A percentile compares a stretch with the other conserved stretches of the same genome.
These are phyloP conservation scores for Drosophila colorata DNA, from an alignment of 2,888 invertebrate species.

Conservation along the genomic window DNA sequence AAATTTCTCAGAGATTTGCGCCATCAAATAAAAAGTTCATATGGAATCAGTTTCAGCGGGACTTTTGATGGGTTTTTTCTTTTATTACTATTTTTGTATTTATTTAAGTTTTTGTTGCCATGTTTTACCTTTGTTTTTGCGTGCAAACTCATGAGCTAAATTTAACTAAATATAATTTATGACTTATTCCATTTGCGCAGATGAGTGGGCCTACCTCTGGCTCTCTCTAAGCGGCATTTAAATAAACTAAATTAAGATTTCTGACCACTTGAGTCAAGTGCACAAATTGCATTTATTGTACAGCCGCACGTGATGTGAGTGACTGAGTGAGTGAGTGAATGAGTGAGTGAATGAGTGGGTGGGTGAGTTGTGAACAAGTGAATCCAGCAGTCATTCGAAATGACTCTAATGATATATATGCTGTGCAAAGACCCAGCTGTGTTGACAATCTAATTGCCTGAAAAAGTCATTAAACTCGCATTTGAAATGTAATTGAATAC, in stretches of 20 bases:
- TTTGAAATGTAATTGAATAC: constrained; percentile 59
- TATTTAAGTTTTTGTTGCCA: constrained; percentile 8
- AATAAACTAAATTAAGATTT: constrained; percentile 73
- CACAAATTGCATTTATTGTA: constrained; percentile 71
- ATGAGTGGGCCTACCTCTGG: constrained; percentile 18
- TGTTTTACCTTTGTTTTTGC: constrained; percentile 48
- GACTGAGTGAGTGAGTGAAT: background rate
- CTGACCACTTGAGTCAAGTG: constrained; percentile 67
- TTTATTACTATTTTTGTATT: background rate
- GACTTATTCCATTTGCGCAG: constrained; percentile 55
- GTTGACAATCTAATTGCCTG: constrained; percentile 58
- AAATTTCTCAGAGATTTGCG: constrained; percentile 11
- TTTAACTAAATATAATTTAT: constrained; percentile 77
- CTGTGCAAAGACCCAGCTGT: constrained; percentile 51
- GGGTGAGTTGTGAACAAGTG: constrained; percentile 10
- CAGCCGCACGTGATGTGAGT: constrained; percentile 59
- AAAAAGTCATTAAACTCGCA: constrained; percentile 65
- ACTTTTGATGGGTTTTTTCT: constrained; percentile 22
- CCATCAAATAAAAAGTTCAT: constrained; percentile 18
- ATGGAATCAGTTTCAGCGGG: constrained; percentile 37
- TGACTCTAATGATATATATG: constrained; percentile 23
- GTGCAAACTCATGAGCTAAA: constrained; percentile 45
- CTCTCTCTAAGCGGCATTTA: constrained; percentile 49
- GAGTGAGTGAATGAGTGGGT: constrained; percentile 1
- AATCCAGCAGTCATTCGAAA: background rate